These are phyloP conservation scores for Erebia epiphron DNA, from an alignment of 2,888 invertebrate species.

Conservation along the genomic window DNA sequence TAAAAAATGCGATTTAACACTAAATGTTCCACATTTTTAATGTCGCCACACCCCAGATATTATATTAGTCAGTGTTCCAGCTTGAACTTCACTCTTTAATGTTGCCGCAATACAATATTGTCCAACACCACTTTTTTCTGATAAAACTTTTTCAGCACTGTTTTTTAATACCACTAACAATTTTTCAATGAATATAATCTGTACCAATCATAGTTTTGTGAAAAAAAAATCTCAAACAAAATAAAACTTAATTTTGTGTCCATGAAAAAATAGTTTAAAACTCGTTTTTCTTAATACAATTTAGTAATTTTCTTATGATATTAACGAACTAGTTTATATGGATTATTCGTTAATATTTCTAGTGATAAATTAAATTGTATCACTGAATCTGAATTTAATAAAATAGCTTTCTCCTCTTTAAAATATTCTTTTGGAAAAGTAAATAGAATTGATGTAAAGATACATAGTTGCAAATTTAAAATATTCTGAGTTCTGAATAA, in stretches of 20 bases:
- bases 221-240: not conserved
- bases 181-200: not conserved
- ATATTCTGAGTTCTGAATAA: not conserved
- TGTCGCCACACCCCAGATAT: slow-evolving; percentile 24
- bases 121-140: slow-evolving; percentile 15
- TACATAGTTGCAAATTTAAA: slow-evolving; percentile 6
- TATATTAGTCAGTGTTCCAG: not conserved
- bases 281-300: not conserved
- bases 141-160: slow-evolving; percentile 6
- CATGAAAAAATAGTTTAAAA: slow-evolving; percentile 2
- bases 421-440: not conserved
- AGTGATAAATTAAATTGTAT: not conserved
- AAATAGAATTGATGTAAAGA: not conserved
- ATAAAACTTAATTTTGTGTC: not conserved
- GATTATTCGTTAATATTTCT: not conserved
- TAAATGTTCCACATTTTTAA: slow-evolving; percentile 17
- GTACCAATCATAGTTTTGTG: not conserved
- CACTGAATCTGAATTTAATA: slow-evolving; percentile 8
- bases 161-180: slow-evolving; percentile 1
- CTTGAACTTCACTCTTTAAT: slow-evolving; percentile 3
- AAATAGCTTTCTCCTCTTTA: not conserved
- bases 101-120: slow-evolving; percentile 22
- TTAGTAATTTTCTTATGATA: not conserved
- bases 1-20: slow-evolving; percentile 32
- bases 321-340: not conserved